Percentiles rank a stretch among this genome's conserved stretches.
phyloP scores from a whole-genome alignment of 2,113 vertebrate species.

The Pipa parva region DNA sequence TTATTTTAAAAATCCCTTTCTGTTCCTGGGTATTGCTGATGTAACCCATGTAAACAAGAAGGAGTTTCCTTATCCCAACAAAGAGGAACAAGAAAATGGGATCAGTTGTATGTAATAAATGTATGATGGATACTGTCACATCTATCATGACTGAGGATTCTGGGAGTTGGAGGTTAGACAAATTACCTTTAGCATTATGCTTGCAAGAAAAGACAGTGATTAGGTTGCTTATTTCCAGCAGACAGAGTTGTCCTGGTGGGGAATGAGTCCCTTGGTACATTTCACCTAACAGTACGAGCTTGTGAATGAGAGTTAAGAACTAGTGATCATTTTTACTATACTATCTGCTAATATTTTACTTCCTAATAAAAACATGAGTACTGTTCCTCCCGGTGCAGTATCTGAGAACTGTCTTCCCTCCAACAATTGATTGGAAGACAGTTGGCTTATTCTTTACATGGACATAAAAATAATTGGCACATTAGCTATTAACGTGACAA shows the following conservation, averaged over 20 bases:
- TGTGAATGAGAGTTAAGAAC: neutral
- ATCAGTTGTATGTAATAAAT: too few species aligned
- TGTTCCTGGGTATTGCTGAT: too few species aligned
- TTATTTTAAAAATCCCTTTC: too few species aligned
- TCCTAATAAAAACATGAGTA: constrained; percentile 10
- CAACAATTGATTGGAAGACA: constrained; percentile 13
- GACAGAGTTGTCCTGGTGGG: neutral
- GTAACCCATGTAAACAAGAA: too few species aligned
- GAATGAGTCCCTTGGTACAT: neutral
- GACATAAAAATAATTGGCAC: constrained; percentile 24
- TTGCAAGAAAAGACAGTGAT: too few species aligned
- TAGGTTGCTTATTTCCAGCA: neutral
- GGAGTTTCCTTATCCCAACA: neutral
- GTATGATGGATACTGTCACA: too few species aligned
- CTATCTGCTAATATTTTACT: neutral
- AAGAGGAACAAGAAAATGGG: too few species aligned
- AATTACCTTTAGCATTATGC: too few species aligned
- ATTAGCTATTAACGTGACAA: constrained; percentile 18
- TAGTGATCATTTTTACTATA: neutral
- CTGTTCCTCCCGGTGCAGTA: neutral
- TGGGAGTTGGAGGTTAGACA: too few species aligned
- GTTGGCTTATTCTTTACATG: constrained; percentile 19
- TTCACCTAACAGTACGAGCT: neutral
- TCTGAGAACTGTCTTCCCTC: constrained; percentile 12
- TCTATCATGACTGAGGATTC: too few species aligned